Percentiles rank a stretch among this genome's conserved stretches.
These are phyloP conservation scores for Volucella bombylans DNA, from an alignment of 2,888 invertebrate genomes.

Conservation along the genomic window DNA sequence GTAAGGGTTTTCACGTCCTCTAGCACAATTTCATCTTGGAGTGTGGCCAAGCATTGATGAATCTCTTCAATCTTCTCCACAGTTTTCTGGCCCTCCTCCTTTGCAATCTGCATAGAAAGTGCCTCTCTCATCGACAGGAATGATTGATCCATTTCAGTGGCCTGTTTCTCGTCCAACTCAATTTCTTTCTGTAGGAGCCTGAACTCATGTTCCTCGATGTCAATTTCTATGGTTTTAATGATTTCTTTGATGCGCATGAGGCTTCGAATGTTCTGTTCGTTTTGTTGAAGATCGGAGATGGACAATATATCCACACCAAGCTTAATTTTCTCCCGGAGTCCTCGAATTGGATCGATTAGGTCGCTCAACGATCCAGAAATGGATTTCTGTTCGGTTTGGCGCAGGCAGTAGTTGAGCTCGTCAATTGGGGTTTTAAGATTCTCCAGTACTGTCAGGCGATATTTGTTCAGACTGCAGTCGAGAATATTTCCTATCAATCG, in stretches of 20 bases:
- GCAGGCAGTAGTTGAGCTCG: conserved; percentile 82
- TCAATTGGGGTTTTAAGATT: conserved; percentile 84
- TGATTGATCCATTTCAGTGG: conserved; percentile 77
- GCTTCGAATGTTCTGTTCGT: conserved; percentile 77
- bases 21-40: conserved; percentile 69
- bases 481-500: conserved; percentile 85
- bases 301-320: conserved; percentile 79
- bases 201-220: conserved; percentile 81
- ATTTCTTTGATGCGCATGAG: conserved; percentile 78
- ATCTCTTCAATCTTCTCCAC: conserved; percentile 79
- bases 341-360: conserved; percentile 80
- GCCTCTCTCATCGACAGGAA: conserved; percentile 79
- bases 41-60: conserved; percentile 77
- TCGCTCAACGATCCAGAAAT: conserved; percentile 80
- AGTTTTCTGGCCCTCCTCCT: conserved; percentile 76
- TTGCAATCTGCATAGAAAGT: conserved; percentile 78
- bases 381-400: conserved; percentile 82
- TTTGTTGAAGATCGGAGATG: conserved; percentile 76
- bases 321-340: conserved; percentile 80
- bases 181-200: conserved; percentile 80
- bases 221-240: conserved; percentile 79
- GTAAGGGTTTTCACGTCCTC: conserved; percentile 52
- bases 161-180: conserved; percentile 78
- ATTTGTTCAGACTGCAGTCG: conserved; percentile 81
- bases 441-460: conserved; percentile 83